These are phyloP conservation scores for Sus cebifrons DNA, from an alignment of 2,797 vertebrate species.

Conservation along the genomic window DNA sequence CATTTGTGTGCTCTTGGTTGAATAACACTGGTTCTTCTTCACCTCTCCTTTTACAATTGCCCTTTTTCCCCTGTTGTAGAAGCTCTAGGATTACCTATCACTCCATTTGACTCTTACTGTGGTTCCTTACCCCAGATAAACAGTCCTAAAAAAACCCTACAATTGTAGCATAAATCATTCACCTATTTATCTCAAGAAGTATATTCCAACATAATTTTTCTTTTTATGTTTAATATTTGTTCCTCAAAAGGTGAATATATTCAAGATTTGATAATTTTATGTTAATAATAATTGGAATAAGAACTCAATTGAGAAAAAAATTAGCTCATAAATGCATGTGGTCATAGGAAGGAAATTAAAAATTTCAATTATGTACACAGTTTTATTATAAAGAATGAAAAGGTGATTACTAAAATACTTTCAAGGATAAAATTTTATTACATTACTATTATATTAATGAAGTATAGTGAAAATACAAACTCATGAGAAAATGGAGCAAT, in stretches of 20 bases:
- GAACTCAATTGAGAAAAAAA: neutral
- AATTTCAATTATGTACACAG: neutral
- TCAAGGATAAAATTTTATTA: conserved; percentile 16
- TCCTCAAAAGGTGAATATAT: neutral
- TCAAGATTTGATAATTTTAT: neutral
- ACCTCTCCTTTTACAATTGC: neutral
- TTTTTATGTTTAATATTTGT: neutral
- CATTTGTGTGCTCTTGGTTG: neutral
- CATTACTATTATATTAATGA: neutral
- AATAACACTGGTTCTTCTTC: neutral
- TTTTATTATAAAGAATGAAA: neutral
- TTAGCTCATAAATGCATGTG: neutral
- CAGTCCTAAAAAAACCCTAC: neutral
- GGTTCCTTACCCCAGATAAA: neutral
- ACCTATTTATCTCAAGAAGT: neutral
- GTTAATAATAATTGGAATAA: neutral
- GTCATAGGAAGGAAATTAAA: neutral
- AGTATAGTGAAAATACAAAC: neutral
- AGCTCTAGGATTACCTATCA: neutral
- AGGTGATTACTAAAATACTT: conserved; percentile 2
- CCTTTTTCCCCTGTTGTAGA: neutral
- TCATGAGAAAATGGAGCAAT: neutral
- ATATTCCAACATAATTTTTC: neutral
- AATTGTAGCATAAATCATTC: neutral
- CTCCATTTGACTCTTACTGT: neutral